Base-by-base conservation (phyloP, 2,113 vertebrate genomes). In the Myrmophylax atrothorax region DNA sequence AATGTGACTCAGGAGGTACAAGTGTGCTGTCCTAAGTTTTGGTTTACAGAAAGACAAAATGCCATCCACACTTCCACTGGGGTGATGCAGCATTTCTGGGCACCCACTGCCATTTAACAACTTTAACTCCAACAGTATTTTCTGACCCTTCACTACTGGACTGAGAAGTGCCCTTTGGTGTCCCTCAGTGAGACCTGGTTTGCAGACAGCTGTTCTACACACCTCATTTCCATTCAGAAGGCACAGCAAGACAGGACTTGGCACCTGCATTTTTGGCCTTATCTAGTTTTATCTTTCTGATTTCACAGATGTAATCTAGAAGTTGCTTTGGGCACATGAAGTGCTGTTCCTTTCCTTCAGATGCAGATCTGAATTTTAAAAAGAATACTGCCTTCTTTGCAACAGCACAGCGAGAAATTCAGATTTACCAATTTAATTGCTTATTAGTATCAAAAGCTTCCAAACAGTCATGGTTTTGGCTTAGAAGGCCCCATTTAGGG, bases 361-460 rank as follows among this genome's bases (percentile, higher is more conserved):
- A 88, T 63, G 79, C 18, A 81, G 72, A 92, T 70, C 64, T 84
- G 60, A 90, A 90, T 94, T 94, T 90, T 81, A 70, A 92, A 86
- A 76, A 24, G 72, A 95, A 67, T 22, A 24, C 24, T 77, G 59
- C 24, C 75, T 25, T 31, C 64, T 84, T 76, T 59, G 50, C 78
- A 89, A 8, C 33, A 56, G 35, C 72, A 44, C 23, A 81, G 90
- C 1, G 8, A 93, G 92, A 94, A 93, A 94, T 72, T 93, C 70
- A 91, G 69, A 97, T 94, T 96, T 95, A 78, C 72, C 69, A 47
- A 92, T 85, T 94, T 85, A 87, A 87, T 83, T 94, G 85, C 75
- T 29, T 59, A 3, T 88, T 92, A 94, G 31, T 95, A 97, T 95
- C 89, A 94, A 93, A 96, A 92, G 86, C 88, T 81, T 75, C 92